These are phyloP conservation scores for Pachyrhynchus sulphureomaculatus DNA, from an alignment of 1,140 invertebrate species.

Conservation along the genomic window DNA sequence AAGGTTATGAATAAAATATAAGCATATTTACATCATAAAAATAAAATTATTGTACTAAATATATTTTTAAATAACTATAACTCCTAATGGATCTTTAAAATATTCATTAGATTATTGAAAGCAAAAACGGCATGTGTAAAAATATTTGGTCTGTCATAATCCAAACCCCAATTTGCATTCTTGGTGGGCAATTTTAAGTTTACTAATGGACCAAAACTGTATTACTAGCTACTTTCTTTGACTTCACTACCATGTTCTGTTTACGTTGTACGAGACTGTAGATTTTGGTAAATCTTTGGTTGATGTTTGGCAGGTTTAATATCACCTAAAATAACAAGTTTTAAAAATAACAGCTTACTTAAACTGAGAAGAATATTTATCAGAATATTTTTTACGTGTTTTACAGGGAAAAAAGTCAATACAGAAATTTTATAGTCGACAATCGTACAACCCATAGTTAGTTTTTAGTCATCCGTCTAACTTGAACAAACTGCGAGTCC, in stretches of 20 bases:
- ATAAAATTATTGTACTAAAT: too few relatives aligned
- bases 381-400: not conserved
- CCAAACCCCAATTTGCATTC: conserved; percentile 46
- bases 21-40: too few relatives aligned
- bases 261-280: conserved; percentile 37
- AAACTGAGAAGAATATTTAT: not conserved
- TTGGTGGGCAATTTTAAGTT: conserved; percentile 34
- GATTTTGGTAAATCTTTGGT: conserved; percentile 39
- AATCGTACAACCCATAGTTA: too few relatives aligned
- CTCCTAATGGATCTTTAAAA: conserved; percentile 16
- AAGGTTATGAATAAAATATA: too few relatives aligned
- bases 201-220: conserved; percentile 30
- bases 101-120: conserved; percentile 21
- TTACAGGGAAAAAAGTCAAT: too few relatives aligned
- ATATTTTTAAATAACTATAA: too few relatives aligned
- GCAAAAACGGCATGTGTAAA: conserved; percentile 47
- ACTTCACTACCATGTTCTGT: conserved; percentile 40
- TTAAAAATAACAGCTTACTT: not conserved
- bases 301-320: conserved; percentile 37
- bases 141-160: conserved; percentile 38
- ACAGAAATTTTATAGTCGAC: too few relatives aligned
- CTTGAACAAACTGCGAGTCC: too few relatives aligned
- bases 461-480: too few relatives aligned
- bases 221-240: conserved; percentile 4
- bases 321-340: conserved; percentile 20